phyloP scores from a whole-genome alignment of 2,888 invertebrate species.

The Macrophya annulata region DNA sequence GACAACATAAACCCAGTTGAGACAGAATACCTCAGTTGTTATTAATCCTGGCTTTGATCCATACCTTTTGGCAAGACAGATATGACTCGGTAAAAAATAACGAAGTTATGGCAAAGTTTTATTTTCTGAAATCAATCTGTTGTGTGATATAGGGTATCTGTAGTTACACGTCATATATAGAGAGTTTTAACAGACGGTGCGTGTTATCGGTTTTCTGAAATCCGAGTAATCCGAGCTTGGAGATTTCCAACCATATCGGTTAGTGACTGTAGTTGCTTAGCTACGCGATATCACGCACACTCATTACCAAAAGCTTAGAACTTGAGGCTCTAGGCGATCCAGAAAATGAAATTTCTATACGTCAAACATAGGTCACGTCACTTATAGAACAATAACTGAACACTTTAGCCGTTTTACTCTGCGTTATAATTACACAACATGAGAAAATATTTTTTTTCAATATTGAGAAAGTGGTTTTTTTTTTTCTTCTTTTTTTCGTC shows the following conservation, averaged over 20 bases:
- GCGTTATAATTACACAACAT: too few species aligned
- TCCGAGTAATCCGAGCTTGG: not conserved
- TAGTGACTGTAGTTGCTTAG: not conserved
- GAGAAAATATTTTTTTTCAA: not conserved
- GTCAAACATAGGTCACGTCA: not conserved
- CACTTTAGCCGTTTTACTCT: not conserved
- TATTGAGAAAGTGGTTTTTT: not conserved
- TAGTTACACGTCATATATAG: not conserved
- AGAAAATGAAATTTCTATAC: not conserved
- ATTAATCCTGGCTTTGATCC: not conserved
- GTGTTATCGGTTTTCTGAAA: not conserved
- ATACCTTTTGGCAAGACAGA: not conserved
- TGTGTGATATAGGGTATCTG: too few species aligned
- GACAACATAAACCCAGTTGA: not conserved
- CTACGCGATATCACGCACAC: not conserved
- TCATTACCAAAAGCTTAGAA: too few species aligned
- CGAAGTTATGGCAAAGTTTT: not conserved
- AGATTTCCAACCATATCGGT: not conserved
- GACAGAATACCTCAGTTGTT: not conserved
- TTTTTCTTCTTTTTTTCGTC: not conserved
- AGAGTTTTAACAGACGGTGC: not conserved
- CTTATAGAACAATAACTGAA: not conserved
- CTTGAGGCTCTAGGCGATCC: not conserved
- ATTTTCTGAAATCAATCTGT: not conserved
- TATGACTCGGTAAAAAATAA: not conserved